Base-by-base conservation (phyloP, 2,888 invertebrate species). In the Ophonus ardosiacus region DNA sequence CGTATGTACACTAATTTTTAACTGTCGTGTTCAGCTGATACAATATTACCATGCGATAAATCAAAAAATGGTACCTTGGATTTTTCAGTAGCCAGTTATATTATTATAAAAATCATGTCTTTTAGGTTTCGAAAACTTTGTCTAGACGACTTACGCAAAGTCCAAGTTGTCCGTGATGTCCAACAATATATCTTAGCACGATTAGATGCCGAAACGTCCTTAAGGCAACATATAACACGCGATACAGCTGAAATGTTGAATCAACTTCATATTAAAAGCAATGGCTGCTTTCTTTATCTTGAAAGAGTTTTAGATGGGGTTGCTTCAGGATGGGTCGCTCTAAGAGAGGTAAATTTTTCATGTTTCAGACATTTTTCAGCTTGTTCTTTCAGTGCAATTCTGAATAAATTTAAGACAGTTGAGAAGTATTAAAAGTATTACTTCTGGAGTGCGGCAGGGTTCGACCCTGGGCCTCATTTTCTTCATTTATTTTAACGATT, bases 241-340 rank as follows among this genome's bases (percentile, higher is more conserved):
- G 97, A 97, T 89, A 98, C 98, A 0, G 98, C 98, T 0, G 98
- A 98, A 87, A 98, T 98, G 91, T 92, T 99, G 2, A 98, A 99
- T 91, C 98, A 98, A 89, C 92, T 99, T 59, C 96, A 98, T 89
- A 98, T 99, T 88, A 99, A 99, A 91, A 98, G 98, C 89, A 98
- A 98, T 89, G 99, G 98, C 0, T 98, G 97, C 88, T 95, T 98
- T 86, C 93, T 98, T 3, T 98, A 97, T 88, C 91, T 97, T 86
- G 97, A 97, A 89, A 96, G 97, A 92, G 93, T 98, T 0, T 90
- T 98, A 68, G 98, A 98, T 88, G 98, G 98, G 0, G 97, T 98
- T 0, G 96, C 97, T 0, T 98, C 98, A 88, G 97, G 96, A 83
- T 98, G 98, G 90, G 97, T 99, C 87, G 97, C 97, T 7, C 92